Base-by-base conservation (phyloP, 2,113 vertebrate species). In the Perca flavescens region DNA sequence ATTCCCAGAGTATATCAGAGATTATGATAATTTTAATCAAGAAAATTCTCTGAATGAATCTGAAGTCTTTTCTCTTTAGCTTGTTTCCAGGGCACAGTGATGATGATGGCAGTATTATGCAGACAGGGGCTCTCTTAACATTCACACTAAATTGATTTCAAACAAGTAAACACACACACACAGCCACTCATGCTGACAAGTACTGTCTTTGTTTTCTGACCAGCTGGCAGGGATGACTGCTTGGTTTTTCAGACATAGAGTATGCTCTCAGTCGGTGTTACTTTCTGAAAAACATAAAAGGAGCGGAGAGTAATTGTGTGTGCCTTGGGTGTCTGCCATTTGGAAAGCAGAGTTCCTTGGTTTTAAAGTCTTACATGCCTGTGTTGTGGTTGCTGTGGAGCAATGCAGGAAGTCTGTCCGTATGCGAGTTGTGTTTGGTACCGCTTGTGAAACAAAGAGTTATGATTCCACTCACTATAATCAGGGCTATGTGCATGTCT, bases 381-480 rank as follows among this genome's bases (percentile, higher is more conserved):
- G 72, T 84, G 82, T 89, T 89, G 84, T 89, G 84, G 93, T 95
- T 95, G 89, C 91, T 91, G 89, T 90, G 93, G 82, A 89, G 82
- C 81, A 49, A 74, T 49, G 79, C 77, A 75, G 70, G 74, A 84
- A 77, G 80, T n/a, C 71, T 84, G 76, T 73, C 68, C 12, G 36
- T 68, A 31, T 72, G 54, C 19, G 75, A 68, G 75, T 68, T 36
- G 64, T 54, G 62, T 86, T 71, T 83, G 52, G 83, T 84, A 46
- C 86, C 53, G 60, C 67, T 31, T 43, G 34, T 54, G 58, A 80
- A 84, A 91, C 87, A 93, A 89, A 88, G 79, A 78, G 34, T 76
- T 36, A 40, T 52, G 47, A 86, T 75, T 74, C 15, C 71, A 52
- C 70, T 52, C 47, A 14, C 11, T 62, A 49, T 85, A 68, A 87